Percentiles rank a stretch among this genome's conserved stretches.
These are phyloP conservation scores for Geodia barretti DNA, from an alignment of 37 sponge, comb jelly and placozoan genomes.

Conservation along the genomic window DNA sequence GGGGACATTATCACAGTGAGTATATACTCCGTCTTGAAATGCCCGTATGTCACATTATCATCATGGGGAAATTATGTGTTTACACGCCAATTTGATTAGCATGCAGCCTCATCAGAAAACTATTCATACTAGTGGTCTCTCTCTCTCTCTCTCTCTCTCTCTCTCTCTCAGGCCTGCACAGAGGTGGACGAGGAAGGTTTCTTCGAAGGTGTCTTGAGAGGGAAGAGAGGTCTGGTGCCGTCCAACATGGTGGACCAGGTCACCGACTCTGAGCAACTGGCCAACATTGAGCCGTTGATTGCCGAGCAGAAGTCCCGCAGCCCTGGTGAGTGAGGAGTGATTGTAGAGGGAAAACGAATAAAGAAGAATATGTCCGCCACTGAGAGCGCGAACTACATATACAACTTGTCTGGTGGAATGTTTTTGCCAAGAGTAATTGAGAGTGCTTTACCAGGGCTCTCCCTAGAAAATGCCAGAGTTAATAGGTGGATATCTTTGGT, in stretches of 20 bases:
- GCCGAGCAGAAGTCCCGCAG: not conserved
- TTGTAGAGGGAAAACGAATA: not conserved
- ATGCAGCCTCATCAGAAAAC: too few relatives aligned
- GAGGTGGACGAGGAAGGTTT: slow-evolving; percentile 54
- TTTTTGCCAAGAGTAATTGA: too few relatives aligned
- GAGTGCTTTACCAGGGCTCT: too few relatives aligned
- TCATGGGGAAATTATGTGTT: too few relatives aligned
- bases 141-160: slow-evolving; percentile 14
- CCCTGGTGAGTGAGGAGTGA: not conserved
- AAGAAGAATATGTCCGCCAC: too few relatives aligned
- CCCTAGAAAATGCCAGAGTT: too few relatives aligned
- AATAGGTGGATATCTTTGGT: too few relatives aligned
- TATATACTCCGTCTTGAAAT: not conserved
- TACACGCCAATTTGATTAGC: too few relatives aligned
- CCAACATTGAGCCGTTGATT: not conserved
- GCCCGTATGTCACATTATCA: not conserved
- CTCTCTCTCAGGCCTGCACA: slow-evolving; percentile 17
- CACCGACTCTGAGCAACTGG: slow-evolving; percentile 22
- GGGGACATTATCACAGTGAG: slow-evolving; percentile 59
- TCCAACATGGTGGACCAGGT: slow-evolving; percentile 56
- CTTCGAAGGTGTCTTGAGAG: slow-evolving; percentile 23
- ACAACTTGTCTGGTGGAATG: too few relatives aligned
- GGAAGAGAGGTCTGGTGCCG: slow-evolving; percentile 40
- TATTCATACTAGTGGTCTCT: too few relatives aligned
- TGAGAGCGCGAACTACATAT: too few relatives aligned